These are phyloP conservation scores for Aphelinus atriplicis DNA, from an alignment of 1,140 invertebrate genomes.

Conservation along the genomic window DNA sequence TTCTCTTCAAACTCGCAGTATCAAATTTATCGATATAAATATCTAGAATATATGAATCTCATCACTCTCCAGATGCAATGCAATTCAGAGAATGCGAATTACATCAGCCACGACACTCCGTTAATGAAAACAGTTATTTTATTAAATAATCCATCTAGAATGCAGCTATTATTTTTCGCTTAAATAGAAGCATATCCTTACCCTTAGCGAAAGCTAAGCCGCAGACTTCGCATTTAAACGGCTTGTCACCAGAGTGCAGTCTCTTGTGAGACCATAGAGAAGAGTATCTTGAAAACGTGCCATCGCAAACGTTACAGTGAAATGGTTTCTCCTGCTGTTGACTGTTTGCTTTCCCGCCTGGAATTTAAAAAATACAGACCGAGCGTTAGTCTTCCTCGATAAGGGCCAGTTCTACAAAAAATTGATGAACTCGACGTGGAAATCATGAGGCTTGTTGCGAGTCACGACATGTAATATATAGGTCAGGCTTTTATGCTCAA, in stretches of 20 bases:
- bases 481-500: constrained; percentile 35
- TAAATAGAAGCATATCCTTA: constrained; percentile 41
- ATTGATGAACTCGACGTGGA: constrained; percentile 49
- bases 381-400: constrained; percentile 54
- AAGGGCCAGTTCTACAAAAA: constrained; percentile 64
- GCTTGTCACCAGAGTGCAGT: constrained; percentile 87
- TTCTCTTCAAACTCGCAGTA: no score
- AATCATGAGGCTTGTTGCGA: constrained; percentile 35
- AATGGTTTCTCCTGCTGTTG: constrained; percentile 81
- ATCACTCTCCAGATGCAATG: no score
- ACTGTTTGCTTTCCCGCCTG: constrained; percentile 66
- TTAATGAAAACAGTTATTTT: no score
- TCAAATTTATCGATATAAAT: no score
- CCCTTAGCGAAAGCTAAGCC: constrained; percentile 90
- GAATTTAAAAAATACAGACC: constrained; percentile 55
- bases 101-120: no score
- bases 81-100: no score
- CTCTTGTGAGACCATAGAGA: constrained; percentile 88
- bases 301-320: constrained; percentile 87
- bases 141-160: no score
- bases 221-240: constrained; percentile 92
- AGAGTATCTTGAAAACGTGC: constrained; percentile 83
- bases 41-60: no score
- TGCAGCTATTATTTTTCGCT: no score
- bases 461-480: constrained; percentile 32